phyloP scores from a whole-genome alignment of 92 coral and sea anemone species.

The Paramuricea clavata region DNA sequence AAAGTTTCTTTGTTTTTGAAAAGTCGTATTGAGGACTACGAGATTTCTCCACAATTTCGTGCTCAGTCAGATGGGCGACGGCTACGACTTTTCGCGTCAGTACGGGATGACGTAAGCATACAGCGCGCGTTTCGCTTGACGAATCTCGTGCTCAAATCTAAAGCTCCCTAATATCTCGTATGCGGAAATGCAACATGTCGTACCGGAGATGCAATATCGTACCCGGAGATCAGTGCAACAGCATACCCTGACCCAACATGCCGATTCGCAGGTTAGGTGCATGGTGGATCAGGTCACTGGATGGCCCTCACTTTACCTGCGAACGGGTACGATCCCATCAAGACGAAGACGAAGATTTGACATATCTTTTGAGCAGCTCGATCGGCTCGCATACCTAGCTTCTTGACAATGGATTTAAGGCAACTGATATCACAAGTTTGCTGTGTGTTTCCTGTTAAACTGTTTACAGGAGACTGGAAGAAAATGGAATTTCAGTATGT shows the following conservation, averaged over 20 bases:
- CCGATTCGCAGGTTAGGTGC: conserved; percentile 49
- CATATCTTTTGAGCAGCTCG: conserved; percentile 57
- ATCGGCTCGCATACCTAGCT: too few species aligned
- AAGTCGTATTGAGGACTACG: too few species aligned
- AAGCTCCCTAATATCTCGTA: not conserved
- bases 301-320: conserved; percentile 44
- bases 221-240: conserved; percentile 44
- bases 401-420: conserved; percentile 64
- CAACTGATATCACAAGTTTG: conserved; percentile 65
- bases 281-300: conserved; percentile 63
- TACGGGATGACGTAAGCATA: not conserved
- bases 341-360: conserved; percentile 66
- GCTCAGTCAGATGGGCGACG: too few species aligned
- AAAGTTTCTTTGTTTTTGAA: too few species aligned
- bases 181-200: not conserved
- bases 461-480: conserved; percentile 71
- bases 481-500: conserved; percentile 62
- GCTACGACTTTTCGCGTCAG: too few species aligned
- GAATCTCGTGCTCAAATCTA: too few species aligned
- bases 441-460: conserved; percentile 60
- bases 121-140: too few species aligned
- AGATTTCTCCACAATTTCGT: too few species aligned
- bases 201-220: not conserved
- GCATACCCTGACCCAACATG: conserved; percentile 45
- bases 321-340: conserved; percentile 72